Conservation (phyloP, 2,113 vertebrate species). For the Stegostoma tigrinum region DNA sequence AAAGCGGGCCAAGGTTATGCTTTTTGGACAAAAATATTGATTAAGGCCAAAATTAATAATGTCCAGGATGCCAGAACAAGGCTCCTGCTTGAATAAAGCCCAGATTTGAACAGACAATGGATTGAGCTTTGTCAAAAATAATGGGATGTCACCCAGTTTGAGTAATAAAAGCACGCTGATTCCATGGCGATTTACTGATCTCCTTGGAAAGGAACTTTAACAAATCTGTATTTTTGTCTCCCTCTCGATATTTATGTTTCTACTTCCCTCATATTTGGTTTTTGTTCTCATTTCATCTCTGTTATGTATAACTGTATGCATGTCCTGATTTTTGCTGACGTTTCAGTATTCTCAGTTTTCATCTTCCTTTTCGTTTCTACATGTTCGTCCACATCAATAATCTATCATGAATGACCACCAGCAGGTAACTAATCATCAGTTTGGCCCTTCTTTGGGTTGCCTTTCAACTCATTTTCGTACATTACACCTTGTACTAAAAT, state of each 20-base stretch:
- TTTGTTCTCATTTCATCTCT: not conserved
- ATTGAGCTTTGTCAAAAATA: not conserved
- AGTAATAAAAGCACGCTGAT: not conserved
- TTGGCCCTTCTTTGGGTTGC: not conserved
- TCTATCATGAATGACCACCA: not conserved
- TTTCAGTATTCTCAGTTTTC: not conserved
- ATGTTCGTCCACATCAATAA: not conserved
- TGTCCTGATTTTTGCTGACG: not conserved
- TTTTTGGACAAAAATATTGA: not conserved
- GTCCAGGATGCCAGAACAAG: not conserved
- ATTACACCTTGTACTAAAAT: not conserved
- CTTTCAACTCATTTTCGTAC: not conserved
- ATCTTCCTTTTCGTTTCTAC: not conserved
- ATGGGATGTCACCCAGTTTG: not conserved
- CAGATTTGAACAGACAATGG: not conserved
- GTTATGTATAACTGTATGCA: not conserved
- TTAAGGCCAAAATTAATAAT: not conserved
- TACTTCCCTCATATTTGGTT: not conserved
- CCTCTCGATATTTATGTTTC: not conserved
- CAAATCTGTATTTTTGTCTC: not conserved
- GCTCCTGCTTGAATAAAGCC: not conserved
- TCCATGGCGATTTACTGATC: not conserved
- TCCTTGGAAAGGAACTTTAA: not conserved
- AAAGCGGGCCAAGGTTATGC: not conserved
- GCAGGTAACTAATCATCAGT: not conserved